Evolutionary conservation across 1,140 invertebrate genomes (phyloP).

Genomic region (Nasonia giraulti): DNA sequence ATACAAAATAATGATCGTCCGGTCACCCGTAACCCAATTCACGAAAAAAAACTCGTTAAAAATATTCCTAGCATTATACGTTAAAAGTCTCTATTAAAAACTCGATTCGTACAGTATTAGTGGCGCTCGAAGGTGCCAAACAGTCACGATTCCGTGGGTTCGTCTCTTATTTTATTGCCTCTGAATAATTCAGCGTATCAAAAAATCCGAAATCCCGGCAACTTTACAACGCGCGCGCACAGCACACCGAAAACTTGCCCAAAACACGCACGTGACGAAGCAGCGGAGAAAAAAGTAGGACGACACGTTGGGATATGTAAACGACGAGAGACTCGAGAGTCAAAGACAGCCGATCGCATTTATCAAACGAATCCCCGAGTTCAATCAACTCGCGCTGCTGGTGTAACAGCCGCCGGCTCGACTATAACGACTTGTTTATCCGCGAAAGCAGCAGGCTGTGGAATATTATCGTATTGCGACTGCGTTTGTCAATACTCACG

Average conservation of each 20-base stretch:
- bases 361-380: constrained; percentile 12
- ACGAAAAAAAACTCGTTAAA: too few species aligned
- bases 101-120: too few species aligned
- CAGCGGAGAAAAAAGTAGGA: not conserved
- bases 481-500: not conserved
- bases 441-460: not conserved
- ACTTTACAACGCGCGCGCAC: too few species aligned
- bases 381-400: constrained; percentile 8
- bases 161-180: not conserved
- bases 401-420: not conserved
- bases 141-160: not conserved
- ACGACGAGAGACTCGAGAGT: not conserved
- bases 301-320: not conserved
- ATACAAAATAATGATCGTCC: too few species aligned
- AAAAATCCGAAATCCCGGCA: too few species aligned
- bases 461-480: not conserved
- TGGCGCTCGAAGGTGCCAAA: too few species aligned
- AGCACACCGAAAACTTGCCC: too few species aligned
- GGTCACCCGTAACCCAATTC: too few species aligned
- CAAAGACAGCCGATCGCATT: not conserved
- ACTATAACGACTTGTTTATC: constrained; percentile 8
- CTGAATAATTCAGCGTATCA: not conserved
- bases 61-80: too few species aligned
- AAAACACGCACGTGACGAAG: not conserved
- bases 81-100: too few species aligned